These are phyloP conservation scores for Trogon melanurus DNA, from an alignment of 2,113 vertebrate species.

Conservation along the genomic window DNA sequence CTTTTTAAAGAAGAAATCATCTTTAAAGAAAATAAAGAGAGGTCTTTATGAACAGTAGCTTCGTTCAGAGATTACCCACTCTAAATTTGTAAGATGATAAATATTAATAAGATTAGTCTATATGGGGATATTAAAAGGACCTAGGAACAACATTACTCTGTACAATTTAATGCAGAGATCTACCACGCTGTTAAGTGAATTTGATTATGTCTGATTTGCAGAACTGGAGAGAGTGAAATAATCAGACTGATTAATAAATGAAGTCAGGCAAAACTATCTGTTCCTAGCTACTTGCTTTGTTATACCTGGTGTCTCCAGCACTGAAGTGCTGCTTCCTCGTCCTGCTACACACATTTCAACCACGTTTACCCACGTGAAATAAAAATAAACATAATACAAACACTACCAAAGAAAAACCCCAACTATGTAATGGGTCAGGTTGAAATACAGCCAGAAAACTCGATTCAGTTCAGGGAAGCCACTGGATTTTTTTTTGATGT, in stretches of 20 bases:
- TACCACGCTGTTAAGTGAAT: neutral
- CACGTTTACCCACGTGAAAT: neutral
- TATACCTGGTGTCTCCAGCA: neutral
- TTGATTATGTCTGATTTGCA: slow-evolving; percentile 23
- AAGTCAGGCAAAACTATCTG: neutral
- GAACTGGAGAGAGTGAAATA: neutral
- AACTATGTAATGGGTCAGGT: too few relatives aligned
- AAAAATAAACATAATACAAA: neutral
- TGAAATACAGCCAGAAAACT: neutral
- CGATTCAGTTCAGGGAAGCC: fast-evolving
- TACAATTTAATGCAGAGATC: slow-evolving; percentile 29
- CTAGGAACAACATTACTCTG: neutral
- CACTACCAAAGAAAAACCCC: neutral
- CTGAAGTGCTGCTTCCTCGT: neutral
- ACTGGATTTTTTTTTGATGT: too few relatives aligned
- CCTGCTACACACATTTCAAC: neutral
- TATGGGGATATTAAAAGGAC: slow-evolving; percentile 8
- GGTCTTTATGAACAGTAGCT: neutral
- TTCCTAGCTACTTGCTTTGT: neutral
- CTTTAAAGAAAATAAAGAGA: neutral
- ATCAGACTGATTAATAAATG: slow-evolving; percentile 37
- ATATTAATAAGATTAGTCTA: slow-evolving; percentile 48
- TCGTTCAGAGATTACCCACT: slow-evolving; percentile 4
- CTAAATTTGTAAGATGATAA: slow-evolving; percentile 34
- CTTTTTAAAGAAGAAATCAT: too few relatives aligned